A percentile compares a stretch with the other conserved stretches of the same genome.
These are phyloP conservation scores for Idaea dimidiata DNA, from an alignment of 2,888 invertebrate species.

Conservation along the genomic window DNA sequence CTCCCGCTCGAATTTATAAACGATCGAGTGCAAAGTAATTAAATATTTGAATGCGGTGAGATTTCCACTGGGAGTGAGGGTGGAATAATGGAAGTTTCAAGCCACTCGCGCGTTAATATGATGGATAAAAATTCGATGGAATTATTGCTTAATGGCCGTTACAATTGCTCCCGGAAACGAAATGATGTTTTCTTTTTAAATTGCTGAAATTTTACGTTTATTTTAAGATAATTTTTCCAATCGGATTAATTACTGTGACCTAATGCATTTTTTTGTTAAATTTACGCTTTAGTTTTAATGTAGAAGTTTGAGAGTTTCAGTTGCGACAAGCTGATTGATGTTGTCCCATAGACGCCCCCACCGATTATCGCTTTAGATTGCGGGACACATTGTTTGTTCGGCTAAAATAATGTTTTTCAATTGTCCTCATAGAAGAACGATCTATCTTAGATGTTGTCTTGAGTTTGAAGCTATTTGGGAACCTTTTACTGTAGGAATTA, in stretches of 20 bases:
- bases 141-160: conserved; percentile 76
- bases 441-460: conserved; percentile 23
- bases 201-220: conserved; percentile 20
- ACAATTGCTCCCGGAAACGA: conserved; percentile 57
- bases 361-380: conserved; percentile 59
- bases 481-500: conserved; percentile 2
- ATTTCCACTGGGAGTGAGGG: conserved; percentile 74
- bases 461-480: conserved; percentile 7
- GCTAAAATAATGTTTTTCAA: conserved; percentile 47
- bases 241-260: background rate
- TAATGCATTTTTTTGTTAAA: background rate
- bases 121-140: conserved; percentile 78
- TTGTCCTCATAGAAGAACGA: conserved; percentile 33
- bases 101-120: conserved; percentile 65
- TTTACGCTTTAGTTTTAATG: conserved; percentile 25
- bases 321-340: conserved; percentile 54
- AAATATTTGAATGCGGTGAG: conserved; percentile 80
- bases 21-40: conserved; percentile 79
- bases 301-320: conserved; percentile 33
- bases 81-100: conserved; percentile 66
- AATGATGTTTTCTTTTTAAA: conserved; percentile 52
- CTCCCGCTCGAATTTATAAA: conserved; percentile 76
- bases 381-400: conserved; percentile 53
- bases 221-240: conserved; percentile 21
- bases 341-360: conserved; percentile 39